These are phyloP conservation scores for Perizoma affinitatum DNA, from an alignment of 2,888 invertebrate species.

Conservation along the genomic window DNA sequence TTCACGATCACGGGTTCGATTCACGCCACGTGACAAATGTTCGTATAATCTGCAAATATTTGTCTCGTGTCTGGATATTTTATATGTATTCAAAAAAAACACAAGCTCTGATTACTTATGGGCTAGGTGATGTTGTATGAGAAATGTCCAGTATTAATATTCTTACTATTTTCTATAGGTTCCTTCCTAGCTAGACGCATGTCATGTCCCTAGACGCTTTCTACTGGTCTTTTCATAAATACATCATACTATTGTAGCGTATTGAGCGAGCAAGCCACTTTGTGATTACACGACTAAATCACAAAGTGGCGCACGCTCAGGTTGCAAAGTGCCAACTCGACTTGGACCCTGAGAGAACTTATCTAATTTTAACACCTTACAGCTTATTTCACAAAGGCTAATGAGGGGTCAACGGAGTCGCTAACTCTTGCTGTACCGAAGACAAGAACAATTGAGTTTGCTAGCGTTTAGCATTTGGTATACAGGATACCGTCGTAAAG, in stretches of 20 bases:
- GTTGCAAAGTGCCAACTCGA: conserved; percentile 11
- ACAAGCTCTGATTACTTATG: too few species aligned
- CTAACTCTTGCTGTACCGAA: conserved; percentile 1
- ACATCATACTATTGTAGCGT: conserved; percentile 10
- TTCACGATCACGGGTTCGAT: too few species aligned
- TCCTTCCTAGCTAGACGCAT: too few species aligned
- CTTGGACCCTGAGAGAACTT: conserved; percentile 6
- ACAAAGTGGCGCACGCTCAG: conserved; percentile 16
- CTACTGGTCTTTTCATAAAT: conserved; percentile 2
- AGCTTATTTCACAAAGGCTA: conserved; percentile 18
- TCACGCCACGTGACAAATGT: too few species aligned
- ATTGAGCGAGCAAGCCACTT: conserved; percentile 3
- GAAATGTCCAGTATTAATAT: too few species aligned
- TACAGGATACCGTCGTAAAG: not conserved
- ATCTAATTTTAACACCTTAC: conserved; percentile 10
- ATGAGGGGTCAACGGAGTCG: conserved; percentile 10
- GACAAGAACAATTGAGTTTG: not conserved
- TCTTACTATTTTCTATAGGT: too few species aligned
- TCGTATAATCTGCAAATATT: too few species aligned
- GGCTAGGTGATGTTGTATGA: too few species aligned
- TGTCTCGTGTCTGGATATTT: too few species aligned
- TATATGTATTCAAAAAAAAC: too few species aligned
- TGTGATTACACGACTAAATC: too few species aligned
- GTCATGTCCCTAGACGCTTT: not conserved
- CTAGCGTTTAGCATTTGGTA: not conserved